Percentiles rank a stretch among this genome's conserved stretches.
phyloP scores from a whole-genome alignment of 2,113 vertebrate species.

The Channa maculata region DNA sequence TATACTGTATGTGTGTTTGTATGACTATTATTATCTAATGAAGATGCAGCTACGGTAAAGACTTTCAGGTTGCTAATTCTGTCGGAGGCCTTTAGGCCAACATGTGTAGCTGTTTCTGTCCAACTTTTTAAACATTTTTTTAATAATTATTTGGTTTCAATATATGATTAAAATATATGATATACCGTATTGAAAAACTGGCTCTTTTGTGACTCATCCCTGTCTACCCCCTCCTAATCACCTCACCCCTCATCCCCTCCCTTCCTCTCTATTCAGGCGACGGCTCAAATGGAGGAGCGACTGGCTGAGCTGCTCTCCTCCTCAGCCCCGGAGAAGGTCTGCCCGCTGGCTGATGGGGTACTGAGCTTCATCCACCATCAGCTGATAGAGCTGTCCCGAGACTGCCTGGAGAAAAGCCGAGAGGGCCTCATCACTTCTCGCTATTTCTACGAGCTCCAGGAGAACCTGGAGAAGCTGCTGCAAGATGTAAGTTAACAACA shows the following conservation, averaged over 20 bases:
- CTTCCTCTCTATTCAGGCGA: slow-evolving; percentile 84
- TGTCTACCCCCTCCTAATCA: not conserved
- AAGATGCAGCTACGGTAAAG: no score
- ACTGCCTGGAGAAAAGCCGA: slow-evolving; percentile 94
- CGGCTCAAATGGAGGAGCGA: slow-evolving; percentile 96
- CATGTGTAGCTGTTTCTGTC: no score
- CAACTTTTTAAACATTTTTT: no score
- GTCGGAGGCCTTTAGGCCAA: no score
- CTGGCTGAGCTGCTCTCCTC: slow-evolving; percentile 92
- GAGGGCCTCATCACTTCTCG: slow-evolving; percentile 95
- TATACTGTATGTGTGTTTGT: no score
- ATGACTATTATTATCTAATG: no score
- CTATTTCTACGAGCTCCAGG: slow-evolving; percentile 98
- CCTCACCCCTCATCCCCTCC: not conserved
- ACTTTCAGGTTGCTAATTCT: no score
- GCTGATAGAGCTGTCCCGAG: slow-evolving; percentile 94
- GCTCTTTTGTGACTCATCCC: slow-evolving; percentile 45
- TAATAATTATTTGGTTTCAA: no score
- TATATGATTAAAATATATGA: no score
- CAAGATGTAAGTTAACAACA: slow-evolving; percentile 90
- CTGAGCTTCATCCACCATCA: slow-evolving; percentile 98
- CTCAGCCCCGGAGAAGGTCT: slow-evolving; percentile 88
- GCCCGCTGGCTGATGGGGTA: slow-evolving; percentile 93
- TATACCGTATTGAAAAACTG: no score
- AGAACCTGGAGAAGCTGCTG: slow-evolving; percentile 96